phyloP scores from a whole-genome alignment of 2,113 vertebrate species.

The Tragelaphus scriptus region DNA sequence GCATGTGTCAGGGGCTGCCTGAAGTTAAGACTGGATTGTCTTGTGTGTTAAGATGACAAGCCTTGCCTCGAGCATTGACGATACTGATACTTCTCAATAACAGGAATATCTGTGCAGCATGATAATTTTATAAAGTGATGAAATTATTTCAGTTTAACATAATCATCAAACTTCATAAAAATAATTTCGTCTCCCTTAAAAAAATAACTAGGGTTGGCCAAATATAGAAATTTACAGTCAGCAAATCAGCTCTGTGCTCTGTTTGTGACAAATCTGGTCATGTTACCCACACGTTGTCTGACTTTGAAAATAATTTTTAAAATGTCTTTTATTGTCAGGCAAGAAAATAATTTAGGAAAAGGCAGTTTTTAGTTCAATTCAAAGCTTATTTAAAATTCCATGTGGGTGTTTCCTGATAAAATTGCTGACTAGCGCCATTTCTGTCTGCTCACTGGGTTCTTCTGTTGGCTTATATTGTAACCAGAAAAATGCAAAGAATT shows the following conservation, averaged over 20 bases:
- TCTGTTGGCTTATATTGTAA: background rate
- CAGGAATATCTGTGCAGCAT: background rate
- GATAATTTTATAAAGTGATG: constrained; percentile 11
- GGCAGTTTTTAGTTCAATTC: constrained; percentile 20
- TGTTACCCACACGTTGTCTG: background rate
- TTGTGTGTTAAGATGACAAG: background rate
- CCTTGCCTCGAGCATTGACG: background rate
- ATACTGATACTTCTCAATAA: background rate
- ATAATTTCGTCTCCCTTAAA: background rate
- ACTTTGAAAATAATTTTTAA: background rate
- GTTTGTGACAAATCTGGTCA: background rate
- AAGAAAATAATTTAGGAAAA: background rate
- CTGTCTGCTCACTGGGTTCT: background rate
- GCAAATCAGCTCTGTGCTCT: background rate
- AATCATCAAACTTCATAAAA: background rate
- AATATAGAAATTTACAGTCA: background rate
- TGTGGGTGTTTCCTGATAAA: constrained; percentile 26
- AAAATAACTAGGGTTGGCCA: background rate
- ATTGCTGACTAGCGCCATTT: constrained; percentile 24
- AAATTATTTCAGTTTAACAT: background rate
- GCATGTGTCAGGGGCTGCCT: background rate
- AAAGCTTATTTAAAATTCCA: constrained; percentile 21
- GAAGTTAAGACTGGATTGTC: background rate
- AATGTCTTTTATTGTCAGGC: background rate
- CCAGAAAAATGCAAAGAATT: background rate